These are phyloP conservation scores for Heloderma charlesbogerti DNA, from an alignment of 2,113 vertebrate species.

Conservation along the genomic window DNA sequence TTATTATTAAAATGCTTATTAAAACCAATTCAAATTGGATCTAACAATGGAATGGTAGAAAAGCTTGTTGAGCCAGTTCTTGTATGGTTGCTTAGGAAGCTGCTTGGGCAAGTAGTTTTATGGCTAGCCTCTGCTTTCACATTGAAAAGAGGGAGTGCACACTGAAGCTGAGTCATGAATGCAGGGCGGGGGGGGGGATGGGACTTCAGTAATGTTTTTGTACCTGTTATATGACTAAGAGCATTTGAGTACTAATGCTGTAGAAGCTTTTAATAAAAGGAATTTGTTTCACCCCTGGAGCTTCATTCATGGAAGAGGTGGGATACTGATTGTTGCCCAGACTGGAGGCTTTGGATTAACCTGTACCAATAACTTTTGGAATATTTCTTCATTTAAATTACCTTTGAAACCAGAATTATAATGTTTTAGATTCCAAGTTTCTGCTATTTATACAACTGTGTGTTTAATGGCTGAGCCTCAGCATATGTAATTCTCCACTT, in stretches of 20 bases:
- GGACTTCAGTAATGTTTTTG: fast-evolving
- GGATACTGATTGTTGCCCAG: not conserved
- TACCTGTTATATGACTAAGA: not conserved
- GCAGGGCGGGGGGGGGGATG: not conserved
- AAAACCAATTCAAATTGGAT: not conserved
- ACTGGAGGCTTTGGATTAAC: not conserved
- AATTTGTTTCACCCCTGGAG: not conserved
- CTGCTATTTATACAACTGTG: not conserved
- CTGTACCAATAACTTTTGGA: fast-evolving
- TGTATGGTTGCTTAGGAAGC: not conserved
- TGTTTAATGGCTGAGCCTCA: not conserved
- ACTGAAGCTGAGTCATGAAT: not conserved
- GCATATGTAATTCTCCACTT: not conserved
- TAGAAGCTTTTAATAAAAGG: slow-evolving; percentile 16
- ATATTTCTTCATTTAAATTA: slow-evolving; percentile 2
- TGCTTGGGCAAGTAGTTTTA: not conserved
- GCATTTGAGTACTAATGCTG: not conserved
- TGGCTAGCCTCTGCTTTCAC: not conserved
- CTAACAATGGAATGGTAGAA: not conserved
- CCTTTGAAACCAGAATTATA: not conserved
- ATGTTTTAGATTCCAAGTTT: not conserved
- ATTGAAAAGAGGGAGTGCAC: fast-evolving
- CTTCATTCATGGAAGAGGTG: not conserved
- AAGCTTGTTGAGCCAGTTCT: slow-evolving; percentile 14
- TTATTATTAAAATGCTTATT: not conserved